Evolutionary conservation across 35 echinoderm and acorn worm species (phyloP).

Genomic region (Eucidaris tribuloides): DNA sequence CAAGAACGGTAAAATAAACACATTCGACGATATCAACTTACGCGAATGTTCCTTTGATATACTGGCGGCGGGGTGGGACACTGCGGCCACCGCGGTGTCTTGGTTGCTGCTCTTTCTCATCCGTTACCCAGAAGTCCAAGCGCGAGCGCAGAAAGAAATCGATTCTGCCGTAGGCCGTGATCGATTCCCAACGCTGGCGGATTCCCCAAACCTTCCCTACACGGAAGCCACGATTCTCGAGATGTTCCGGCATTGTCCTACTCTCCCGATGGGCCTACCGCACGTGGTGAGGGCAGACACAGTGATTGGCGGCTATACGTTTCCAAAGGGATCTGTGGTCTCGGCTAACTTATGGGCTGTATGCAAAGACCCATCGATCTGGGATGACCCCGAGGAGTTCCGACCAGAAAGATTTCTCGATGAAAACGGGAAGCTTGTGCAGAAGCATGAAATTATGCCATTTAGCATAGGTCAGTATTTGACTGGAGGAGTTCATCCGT

Average conservation of each 20-base stretch:
- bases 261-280: background rate
- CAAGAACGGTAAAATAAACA: no score
- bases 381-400: constrained; percentile 47
- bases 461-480: constrained; percentile 50
- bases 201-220: background rate
- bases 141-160: constrained; percentile 15
- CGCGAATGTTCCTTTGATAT: no score
- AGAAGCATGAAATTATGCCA: constrained; percentile 7
- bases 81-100: no score
- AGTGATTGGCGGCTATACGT: constrained; percentile 19
- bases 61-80: no score
- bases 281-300: constrained; percentile 20
- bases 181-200: background rate
- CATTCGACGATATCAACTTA: no score
- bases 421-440: background rate
- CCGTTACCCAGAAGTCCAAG: no score
- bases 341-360: constrained; percentile 28
- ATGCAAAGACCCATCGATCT: constrained; percentile 17
- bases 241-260: no score
- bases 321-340: constrained; percentile 16
- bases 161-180: background rate
- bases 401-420: constrained; percentile 49
- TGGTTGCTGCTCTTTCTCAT: no score
- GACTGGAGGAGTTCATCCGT: no score
- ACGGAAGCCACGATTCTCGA: background rate